Base-by-base conservation (phyloP, 2,888 invertebrate genomes). In the Trachelus stipa region DNA sequence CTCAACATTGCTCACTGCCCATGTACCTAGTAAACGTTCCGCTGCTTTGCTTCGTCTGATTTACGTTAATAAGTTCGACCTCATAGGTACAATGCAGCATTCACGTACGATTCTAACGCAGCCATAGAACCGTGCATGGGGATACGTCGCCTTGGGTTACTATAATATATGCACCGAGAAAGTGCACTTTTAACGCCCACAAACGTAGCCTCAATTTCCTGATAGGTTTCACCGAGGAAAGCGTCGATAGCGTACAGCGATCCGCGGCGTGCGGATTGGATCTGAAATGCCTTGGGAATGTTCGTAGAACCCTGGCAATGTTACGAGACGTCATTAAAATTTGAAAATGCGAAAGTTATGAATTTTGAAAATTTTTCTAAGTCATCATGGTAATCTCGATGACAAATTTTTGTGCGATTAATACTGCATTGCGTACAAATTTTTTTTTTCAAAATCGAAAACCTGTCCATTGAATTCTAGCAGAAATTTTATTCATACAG, bases 161-260 rank as follows among this genome's bases (percentile, higher is more conserved):
- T 56, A 9, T 56, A 56, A 56, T 56, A 23, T 56, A 56, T 56
- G 56, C 56, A 56, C 56, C 56, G 35, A 33, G 30, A 69, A 69
- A 35, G 68, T 31, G 69, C 33, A 76, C 69, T 31, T 76, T 34
- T 71, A 37, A 76, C 76, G 76, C 76, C 76, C 34, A 73, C 76
- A 15, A 73, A 56, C 73, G 40, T 15, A 37, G 76, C 40, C 76
- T 73, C 76, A 34, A 76, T 76, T 76, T 76, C 73, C 56, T 15
- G 73, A 76, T 76, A 56, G 68, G 31, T 56, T 77, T 77, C 73
- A 74, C 69, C 56, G 15, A 56, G 23, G 23, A 56, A 56, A 56
- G 9, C 23, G 23, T 56, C 56, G 56, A 56, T 56, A 56, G 9
- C 56, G 56, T 30, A 35, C 12, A 23, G 35, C 34, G 40, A 40